Evolutionary conservation across 2,888 invertebrate genomes (phyloP).

Genomic region (Cylindroiulus punctatus): DNA sequence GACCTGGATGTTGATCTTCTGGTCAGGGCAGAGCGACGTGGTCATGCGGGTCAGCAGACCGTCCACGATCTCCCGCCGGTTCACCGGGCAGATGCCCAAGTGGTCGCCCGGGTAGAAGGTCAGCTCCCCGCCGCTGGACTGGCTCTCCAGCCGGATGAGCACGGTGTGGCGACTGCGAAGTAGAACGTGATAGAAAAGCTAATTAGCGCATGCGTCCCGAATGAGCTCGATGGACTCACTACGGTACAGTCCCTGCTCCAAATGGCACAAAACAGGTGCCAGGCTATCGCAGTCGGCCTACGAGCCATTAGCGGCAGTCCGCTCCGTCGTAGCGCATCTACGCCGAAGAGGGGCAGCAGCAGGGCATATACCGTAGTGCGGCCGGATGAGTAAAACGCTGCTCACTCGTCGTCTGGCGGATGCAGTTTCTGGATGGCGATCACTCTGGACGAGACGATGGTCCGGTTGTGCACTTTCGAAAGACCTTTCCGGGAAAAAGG

Average conservation of each 20-base stretch:
- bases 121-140: conserved; percentile 60
- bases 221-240: too few relatives aligned
- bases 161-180: conserved; percentile 54
- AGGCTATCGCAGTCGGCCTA: too few relatives aligned
- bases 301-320: too few relatives aligned
- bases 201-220: too few relatives aligned
- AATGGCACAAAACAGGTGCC: too few relatives aligned
- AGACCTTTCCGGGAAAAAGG: not conserved
- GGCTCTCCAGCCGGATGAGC: conserved; percentile 27
- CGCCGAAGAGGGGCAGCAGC: too few relatives aligned
- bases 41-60: conserved; percentile 62
- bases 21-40: conserved; percentile 61
- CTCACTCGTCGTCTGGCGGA: conserved; percentile 52
- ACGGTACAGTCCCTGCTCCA: too few relatives aligned
- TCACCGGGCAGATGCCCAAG: conserved; percentile 64
- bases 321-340: too few relatives aligned
- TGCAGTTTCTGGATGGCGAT: conserved; percentile 44
- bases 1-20: conserved; percentile 66
- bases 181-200: too few relatives aligned
- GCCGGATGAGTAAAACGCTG: too few relatives aligned
- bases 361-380: too few relatives aligned
- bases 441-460: conserved; percentile 42
- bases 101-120: conserved; percentile 65
- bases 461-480: conserved; percentile 48
- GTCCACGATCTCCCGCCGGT: conserved; percentile 63